Conservation (phyloP, 2,888 invertebrate species). For the Drosophila recens region DNA sequence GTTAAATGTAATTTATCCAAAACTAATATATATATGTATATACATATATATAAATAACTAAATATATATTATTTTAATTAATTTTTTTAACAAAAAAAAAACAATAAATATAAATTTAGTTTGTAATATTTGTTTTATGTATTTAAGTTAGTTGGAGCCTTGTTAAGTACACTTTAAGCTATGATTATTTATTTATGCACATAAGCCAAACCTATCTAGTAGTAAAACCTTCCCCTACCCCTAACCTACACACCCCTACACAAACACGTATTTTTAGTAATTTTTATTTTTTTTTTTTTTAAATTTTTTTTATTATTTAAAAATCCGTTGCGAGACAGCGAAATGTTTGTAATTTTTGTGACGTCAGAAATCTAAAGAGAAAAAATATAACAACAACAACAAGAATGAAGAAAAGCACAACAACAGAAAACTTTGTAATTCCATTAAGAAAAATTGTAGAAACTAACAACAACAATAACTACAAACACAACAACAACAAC, state of each 20-base stretch:
- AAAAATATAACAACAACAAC: constrained; percentile 36
- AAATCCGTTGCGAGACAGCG: constrained; percentile 84
- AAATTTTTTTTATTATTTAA: constrained; percentile 71
- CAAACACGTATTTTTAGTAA: not conserved
- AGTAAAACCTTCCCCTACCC: not conserved
- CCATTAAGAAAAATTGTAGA: constrained; percentile 26
- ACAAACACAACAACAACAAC: constrained; percentile 32
- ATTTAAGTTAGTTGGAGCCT: constrained; percentile 43
- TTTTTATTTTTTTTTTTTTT: constrained; percentile 1
- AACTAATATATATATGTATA: constrained; percentile 21
- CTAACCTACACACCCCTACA: not conserved
- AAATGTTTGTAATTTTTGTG: constrained; percentile 84
- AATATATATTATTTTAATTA: constrained; percentile 26
- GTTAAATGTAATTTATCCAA: constrained; percentile 60
- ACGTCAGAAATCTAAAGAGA: constrained; percentile 83
- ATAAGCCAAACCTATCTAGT: constrained; percentile 12
- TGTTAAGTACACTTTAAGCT: constrained; percentile 63
- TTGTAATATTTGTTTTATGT: constrained; percentile 27
- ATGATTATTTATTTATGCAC: constrained; percentile 67
- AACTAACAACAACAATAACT: not conserved
- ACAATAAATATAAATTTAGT: constrained; percentile 10
- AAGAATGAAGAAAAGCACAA: constrained; percentile 26
- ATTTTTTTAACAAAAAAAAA: constrained; percentile 2
- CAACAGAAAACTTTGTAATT: constrained; percentile 21
- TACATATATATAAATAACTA: constrained; percentile 18